phyloP scores from a whole-genome alignment of 2,113 vertebrate genomes.

The Urocolius indicus region DNA sequence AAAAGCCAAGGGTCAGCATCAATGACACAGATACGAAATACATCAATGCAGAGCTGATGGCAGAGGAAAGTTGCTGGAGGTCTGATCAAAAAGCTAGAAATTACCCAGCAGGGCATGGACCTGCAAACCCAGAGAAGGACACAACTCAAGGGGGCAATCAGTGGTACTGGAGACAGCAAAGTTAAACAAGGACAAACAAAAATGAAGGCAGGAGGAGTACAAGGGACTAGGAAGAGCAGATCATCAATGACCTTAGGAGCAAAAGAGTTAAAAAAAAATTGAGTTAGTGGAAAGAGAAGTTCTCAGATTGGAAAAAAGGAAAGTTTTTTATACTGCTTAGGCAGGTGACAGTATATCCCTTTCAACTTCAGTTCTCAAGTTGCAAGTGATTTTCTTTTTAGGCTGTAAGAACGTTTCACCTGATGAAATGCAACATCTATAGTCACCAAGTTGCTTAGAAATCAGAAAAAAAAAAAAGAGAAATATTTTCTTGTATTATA shows the following conservation, averaged over 20 bases:
- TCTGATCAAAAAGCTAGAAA: not conserved
- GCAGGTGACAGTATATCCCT: not conserved
- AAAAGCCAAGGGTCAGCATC: not conserved
- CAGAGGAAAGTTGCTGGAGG: not conserved
- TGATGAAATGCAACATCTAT: rapidly evolving
- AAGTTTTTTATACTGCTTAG: not conserved
- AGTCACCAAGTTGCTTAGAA: not conserved
- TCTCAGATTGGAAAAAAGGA: not conserved
- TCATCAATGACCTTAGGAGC: not conserved
- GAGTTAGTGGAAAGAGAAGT: not conserved
- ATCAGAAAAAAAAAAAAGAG: not conserved
- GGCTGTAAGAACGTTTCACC: not conserved
- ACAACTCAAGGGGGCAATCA: not conserved
- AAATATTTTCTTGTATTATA: not conserved
- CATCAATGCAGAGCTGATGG: not conserved
- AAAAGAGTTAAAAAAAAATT: not conserved
- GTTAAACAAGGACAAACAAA: too few relatives aligned
- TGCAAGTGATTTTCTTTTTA: not conserved
- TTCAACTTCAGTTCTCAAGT: not conserved
- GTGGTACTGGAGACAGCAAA: not conserved
- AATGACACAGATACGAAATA: rapidly evolving
- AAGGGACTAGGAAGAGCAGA: not conserved
- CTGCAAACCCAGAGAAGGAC: not conserved
- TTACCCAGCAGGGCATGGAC: rapidly evolving
- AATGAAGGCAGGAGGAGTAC: not conserved